These are phyloP conservation scores for Drosophila mercatorum DNA, from an alignment of 2,888 invertebrate species.

Conservation along the genomic window DNA sequence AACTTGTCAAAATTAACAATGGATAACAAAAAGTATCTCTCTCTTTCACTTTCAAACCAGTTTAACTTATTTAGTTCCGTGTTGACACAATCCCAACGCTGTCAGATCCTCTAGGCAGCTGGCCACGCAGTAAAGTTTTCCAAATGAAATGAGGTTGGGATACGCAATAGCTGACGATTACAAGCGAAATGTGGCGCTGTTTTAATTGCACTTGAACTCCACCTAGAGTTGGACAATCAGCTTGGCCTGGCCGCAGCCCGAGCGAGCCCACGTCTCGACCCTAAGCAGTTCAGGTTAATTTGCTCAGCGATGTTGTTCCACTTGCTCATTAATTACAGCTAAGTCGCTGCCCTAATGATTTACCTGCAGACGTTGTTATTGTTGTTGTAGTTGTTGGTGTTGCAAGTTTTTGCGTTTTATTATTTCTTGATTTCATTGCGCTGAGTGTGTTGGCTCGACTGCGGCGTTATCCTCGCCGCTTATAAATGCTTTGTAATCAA, in stretches of 20 bases:
- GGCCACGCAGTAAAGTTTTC: background rate
- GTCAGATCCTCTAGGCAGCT: background rate
- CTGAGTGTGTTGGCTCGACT: slow-evolving; percentile 30
- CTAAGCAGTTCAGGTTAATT: slow-evolving; percentile 68
- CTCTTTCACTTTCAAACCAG: background rate
- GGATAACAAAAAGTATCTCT: background rate
- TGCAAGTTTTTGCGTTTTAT: slow-evolving; percentile 57
- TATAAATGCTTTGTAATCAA: slow-evolving; percentile 73
- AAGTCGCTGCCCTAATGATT: slow-evolving; percentile 65
- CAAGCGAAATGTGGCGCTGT: slow-evolving; percentile 54
- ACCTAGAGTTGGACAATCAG: slow-evolving; percentile 26
- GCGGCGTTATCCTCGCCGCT: slow-evolving; percentile 30
- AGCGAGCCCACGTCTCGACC: slow-evolving; percentile 5
- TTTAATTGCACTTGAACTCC: slow-evolving; percentile 72
- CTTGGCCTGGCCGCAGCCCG: background rate
- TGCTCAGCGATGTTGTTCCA: slow-evolving; percentile 71
- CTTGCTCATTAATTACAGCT: slow-evolving; percentile 77
- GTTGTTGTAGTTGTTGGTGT: slow-evolving; percentile 18
- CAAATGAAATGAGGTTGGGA: background rate
- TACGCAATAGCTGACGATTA: slow-evolving; percentile 28
- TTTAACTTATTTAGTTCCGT: background rate
- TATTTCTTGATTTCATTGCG: slow-evolving; percentile 61
- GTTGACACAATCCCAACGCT: background rate
- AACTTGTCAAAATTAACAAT: background rate
- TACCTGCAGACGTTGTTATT: slow-evolving; percentile 61